Percentiles rank a stretch among this genome's conserved stretches.
phyloP scores from a whole-genome alignment of 2,797 vertebrate genomes.

The Poeciliopsis infans region DNA sequence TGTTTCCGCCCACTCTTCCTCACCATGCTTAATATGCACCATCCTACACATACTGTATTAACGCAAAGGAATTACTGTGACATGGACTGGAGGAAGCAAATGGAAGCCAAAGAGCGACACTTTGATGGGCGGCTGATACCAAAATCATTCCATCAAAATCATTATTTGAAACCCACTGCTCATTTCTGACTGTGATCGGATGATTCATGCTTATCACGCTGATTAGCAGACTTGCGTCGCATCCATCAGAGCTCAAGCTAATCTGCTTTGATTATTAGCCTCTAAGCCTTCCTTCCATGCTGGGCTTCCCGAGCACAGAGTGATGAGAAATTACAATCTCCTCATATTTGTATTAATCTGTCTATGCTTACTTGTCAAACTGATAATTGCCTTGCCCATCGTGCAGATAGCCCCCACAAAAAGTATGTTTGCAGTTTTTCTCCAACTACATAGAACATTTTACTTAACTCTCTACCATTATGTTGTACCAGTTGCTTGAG shows the following conservation, averaged over 20 bases:
- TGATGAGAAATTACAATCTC: constrained; percentile 68
- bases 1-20: constrained; percentile 51
- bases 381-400: constrained; percentile 60
- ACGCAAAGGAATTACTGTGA: constrained; percentile 54
- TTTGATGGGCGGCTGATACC: constrained; percentile 53
- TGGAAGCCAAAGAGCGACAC: constrained; percentile 50
- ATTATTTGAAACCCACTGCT: constrained; percentile 61
- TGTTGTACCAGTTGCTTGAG: constrained; percentile 2
- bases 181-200: constrained; percentile 65
- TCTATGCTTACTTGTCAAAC: constrained; percentile 68
- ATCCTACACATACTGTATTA: constrained; percentile 55
- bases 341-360: constrained; percentile 71
- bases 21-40: constrained; percentile 60
- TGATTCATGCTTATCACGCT: constrained; percentile 72
- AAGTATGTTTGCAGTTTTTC: constrained; percentile 18
- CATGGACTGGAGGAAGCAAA: constrained; percentile 48
- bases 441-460: constrained; percentile 24
- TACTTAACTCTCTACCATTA: constrained; percentile 11
- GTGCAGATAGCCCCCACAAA: constrained; percentile 32
- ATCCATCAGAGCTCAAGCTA: constrained; percentile 68
- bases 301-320: constrained; percentile 55
- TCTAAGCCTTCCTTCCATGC: constrained; percentile 72
- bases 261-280: constrained; percentile 80
- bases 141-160: constrained; percentile 60
- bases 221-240: constrained; percentile 66